Evolutionary conservation across 2,888 invertebrate species (phyloP).

Genomic region (Yponomeuta malinellus): DNA sequence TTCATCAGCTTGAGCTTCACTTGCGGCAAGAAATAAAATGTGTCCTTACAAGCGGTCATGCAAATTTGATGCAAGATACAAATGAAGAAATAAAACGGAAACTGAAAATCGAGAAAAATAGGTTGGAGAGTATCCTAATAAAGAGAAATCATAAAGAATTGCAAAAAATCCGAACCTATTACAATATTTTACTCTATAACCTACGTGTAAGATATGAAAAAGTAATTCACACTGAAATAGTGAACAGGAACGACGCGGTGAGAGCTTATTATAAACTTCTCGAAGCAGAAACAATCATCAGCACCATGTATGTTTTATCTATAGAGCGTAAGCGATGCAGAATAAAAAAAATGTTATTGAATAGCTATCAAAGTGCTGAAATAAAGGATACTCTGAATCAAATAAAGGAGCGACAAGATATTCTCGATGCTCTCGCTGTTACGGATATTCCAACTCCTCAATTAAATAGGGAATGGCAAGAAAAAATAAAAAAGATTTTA

Average conservation of each 20-base stretch:
- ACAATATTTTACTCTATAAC: conserved; percentile 48
- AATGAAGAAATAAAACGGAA: conserved; percentile 50
- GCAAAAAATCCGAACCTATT: conserved; percentile 50
- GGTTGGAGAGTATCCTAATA: conserved; percentile 38
- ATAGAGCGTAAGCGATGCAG: conserved; percentile 62
- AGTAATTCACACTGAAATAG: conserved; percentile 40
- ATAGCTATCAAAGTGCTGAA: conserved; percentile 46
- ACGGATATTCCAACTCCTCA: conserved; percentile 38
- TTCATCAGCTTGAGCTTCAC: conserved; percentile 53
- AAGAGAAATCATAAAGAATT: conserved; percentile 42
- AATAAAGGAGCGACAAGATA: conserved; percentile 42
- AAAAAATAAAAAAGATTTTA: conserved; percentile 55
- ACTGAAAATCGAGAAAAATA: conserved; percentile 39
- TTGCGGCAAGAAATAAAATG: conserved; percentile 43
- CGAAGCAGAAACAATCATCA: conserved; percentile 51
- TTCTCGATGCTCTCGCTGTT: conserved; percentile 37
- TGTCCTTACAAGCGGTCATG: conserved; percentile 37
- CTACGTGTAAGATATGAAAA: conserved; percentile 41
- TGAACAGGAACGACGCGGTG: conserved; percentile 54
- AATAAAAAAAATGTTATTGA: conserved; percentile 50
- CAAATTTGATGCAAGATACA: conserved; percentile 43
- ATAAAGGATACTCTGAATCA: conserved; percentile 41
- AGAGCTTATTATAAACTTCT: conserved; percentile 49
- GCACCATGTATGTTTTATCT: conserved; percentile 62
- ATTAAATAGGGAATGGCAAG: conserved; percentile 56